Evolutionary conservation across 2,888 invertebrate genomes (phyloP).

Genomic region (Labia minor): DNA sequence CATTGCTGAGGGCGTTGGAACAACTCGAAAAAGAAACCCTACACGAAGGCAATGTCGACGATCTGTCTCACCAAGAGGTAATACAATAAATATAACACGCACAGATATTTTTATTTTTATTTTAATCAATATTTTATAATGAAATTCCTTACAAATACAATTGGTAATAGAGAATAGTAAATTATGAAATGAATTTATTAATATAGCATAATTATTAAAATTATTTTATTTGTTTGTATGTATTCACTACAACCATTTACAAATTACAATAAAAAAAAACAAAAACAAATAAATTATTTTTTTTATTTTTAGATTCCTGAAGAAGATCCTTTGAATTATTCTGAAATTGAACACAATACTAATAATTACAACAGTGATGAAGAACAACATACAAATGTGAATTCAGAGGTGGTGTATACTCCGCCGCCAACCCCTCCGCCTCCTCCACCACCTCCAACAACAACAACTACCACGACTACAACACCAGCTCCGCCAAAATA

Average conservation of each 20-base stretch:
- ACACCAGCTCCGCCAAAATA: background rate
- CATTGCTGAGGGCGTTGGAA: slow-evolving; percentile 61
- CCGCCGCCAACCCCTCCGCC: background rate
- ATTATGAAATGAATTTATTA: too few relatives aligned
- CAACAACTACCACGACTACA: background rate
- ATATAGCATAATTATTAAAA: too few relatives aligned
- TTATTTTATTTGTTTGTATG: too few relatives aligned
- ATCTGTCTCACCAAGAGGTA: background rate
- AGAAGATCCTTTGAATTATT: background rate
- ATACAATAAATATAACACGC: too few relatives aligned
- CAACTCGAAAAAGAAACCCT: slow-evolving; percentile 55
- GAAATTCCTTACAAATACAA: too few relatives aligned
- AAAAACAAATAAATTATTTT: background rate
- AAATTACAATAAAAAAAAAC: too few relatives aligned
- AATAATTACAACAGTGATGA: background rate
- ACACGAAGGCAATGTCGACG: background rate
- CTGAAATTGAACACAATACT: background rate
- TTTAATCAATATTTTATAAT: too few relatives aligned
- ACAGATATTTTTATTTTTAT: too few relatives aligned
- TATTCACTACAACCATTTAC: too few relatives aligned
- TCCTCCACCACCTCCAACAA: background rate
- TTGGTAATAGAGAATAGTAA: too few relatives aligned
- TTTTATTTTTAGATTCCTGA: background rate
- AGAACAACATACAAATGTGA: background rate
- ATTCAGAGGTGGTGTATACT: background rate